phyloP scores from a whole-genome alignment of 1,140 invertebrate species.

The Calliopsis andreniformis region DNA sequence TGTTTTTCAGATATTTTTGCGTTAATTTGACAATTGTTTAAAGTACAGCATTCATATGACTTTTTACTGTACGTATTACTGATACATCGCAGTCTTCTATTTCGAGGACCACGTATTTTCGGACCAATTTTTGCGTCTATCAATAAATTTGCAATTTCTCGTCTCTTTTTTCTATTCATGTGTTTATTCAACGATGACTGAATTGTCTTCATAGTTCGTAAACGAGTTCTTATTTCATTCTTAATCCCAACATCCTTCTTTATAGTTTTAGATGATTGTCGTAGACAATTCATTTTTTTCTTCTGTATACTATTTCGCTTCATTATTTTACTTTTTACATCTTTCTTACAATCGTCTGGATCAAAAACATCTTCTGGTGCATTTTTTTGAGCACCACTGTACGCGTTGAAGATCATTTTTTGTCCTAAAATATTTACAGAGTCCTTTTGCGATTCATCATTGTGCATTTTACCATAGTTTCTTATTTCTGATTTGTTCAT shows the following conservation, averaged over 20 bases:
- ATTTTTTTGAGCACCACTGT: not conserved
- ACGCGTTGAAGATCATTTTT: not conserved
- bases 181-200: slow-evolving; percentile 52
- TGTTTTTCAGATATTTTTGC: not conserved
- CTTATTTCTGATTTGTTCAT: slow-evolving; percentile 33
- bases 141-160: slow-evolving; percentile 73
- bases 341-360: not conserved
- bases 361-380: not conserved
- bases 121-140: slow-evolving; percentile 75
- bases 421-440: not conserved
- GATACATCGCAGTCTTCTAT: slow-evolving; percentile 62
- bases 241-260: slow-evolving; percentile 23
- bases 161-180: slow-evolving; percentile 65
- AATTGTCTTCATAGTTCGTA: slow-evolving; percentile 21
- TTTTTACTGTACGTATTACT: slow-evolving; percentile 28
- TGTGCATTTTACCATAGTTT: slow-evolving; percentile 32
- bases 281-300: not conserved
- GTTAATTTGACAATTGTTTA: slow-evolving; percentile 14
- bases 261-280: not conserved
- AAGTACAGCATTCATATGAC: slow-evolving; percentile 9
- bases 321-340: not conserved
- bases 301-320: slow-evolving; percentile 1
- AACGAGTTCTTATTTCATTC: slow-evolving; percentile 34
- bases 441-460: slow-evolving; percentile 4
- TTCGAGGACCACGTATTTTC: slow-evolving; percentile 63